phyloP scores from a whole-genome alignment of 2,888 invertebrate genomes.

The Seladonia tumulorum region DNA sequence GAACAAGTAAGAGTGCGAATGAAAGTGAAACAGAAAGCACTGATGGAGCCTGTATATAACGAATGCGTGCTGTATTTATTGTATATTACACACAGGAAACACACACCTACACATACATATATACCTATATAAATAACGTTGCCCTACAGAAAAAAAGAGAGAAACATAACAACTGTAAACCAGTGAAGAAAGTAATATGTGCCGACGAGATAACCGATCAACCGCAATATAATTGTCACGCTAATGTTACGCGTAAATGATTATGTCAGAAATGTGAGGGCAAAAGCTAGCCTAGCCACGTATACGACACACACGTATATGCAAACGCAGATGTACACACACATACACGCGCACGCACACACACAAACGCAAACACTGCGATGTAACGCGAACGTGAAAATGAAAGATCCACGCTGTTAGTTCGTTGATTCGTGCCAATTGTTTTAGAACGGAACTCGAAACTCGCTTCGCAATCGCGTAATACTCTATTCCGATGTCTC shows the following conservation, averaged over 20 bases:
- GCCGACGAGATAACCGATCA: constrained; percentile 59
- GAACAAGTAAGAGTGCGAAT: constrained; percentile 52
- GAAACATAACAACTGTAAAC: constrained; percentile 45
- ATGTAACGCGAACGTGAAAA: constrained; percentile 14
- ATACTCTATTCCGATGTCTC: not conserved
- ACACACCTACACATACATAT: constrained; percentile 24
- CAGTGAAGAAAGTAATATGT: constrained; percentile 59
- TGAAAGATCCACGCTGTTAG: constrained; percentile 42
- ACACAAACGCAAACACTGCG: not conserved
- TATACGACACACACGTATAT: too few relatives aligned
- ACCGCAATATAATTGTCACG: constrained; percentile 56
- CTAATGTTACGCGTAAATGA: constrained; percentile 43
- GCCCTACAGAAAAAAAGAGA: constrained; percentile 36
- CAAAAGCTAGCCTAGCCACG: not conserved
- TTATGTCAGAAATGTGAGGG: not conserved
- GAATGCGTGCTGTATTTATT: constrained; percentile 74
- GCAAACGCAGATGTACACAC: not conserved
- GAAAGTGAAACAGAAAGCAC: constrained; percentile 50
- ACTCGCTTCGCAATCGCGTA: constrained; percentile 54
- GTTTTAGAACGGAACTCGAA: constrained; percentile 57
- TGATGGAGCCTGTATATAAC: constrained; percentile 72
- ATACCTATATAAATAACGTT: constrained; percentile 54
- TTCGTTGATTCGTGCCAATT: constrained; percentile 59
- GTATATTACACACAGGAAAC: constrained; percentile 58
- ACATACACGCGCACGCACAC: too few relatives aligned